Evolutionary conservation across 2,797 vertebrate genomes (phyloP), one percentile per base, ranked within the genome.

Genomic region (Chromobotia macracanthus): DNA sequence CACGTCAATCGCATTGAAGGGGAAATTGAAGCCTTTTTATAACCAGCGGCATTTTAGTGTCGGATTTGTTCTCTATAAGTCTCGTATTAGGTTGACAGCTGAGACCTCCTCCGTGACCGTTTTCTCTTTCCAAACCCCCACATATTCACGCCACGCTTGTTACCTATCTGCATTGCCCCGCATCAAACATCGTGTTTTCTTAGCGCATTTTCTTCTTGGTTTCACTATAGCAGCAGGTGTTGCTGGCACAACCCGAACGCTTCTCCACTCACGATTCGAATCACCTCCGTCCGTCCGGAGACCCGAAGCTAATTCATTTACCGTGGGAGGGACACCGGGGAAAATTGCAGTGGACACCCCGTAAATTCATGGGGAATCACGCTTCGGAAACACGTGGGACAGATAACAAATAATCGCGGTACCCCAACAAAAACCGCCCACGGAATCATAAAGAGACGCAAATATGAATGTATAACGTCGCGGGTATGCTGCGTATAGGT

Each of bases 311-410:
- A 86, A 82, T 87, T 73, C 76, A 28, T 82, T 84, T 79, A 81
- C 76, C 64, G 19, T 46, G 81, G 84, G 50, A 79, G 86, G 60
- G 83, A 84, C 85, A 74, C 74, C 77, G 82, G 82, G 81, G 84
- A 71, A 84, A 85, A 65, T 75, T 76, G 58, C 75, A 72, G 60
- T 64, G 84, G 82, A 82, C 81, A 74, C 82, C 77, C 86, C 84
- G 53, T 87, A 84, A 84, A 84, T 85, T 65, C 23, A 31, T 48
- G 55, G 88, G 79, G 81, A 85, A 93, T 93, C 91, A 93, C 91
- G 91, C 91, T 87, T 89, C 88, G 80, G 80, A 86, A 91, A 91
- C 92, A 93, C 92, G 92, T 93, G 93, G 92, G 90, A 88, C 87
- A 91, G 83, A 89, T 89, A 83, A 89, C 89, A 91, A 87, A 88